Conservation (phyloP, 1,140 invertebrate genomes). For the Papilio glaucus region DNA sequence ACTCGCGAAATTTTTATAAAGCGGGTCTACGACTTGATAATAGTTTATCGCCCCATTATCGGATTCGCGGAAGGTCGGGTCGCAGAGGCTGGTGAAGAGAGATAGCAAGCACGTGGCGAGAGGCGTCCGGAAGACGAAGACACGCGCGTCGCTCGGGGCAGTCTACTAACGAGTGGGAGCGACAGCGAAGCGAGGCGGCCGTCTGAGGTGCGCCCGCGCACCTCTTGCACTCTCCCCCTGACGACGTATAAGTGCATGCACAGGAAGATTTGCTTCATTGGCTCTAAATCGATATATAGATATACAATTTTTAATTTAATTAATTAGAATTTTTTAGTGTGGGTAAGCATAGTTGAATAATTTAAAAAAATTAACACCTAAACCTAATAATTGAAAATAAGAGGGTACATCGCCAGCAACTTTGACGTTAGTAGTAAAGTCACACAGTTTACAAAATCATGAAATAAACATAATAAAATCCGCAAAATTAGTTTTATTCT, state of each 20-base stretch:
- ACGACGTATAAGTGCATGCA: neutral
- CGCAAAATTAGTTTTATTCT: too few relatives aligned
- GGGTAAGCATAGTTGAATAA: too few relatives aligned
- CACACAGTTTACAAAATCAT: too few relatives aligned
- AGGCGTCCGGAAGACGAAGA: constrained; percentile 44
- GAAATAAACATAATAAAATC: too few relatives aligned
- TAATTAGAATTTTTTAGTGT: neutral
- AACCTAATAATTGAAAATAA: too few relatives aligned
- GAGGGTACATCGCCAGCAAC: too few relatives aligned
- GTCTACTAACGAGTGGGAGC: constrained; percentile 56
- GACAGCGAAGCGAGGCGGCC: constrained; percentile 40
- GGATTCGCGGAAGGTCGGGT: constrained; percentile 55
- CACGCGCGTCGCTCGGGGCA: constrained; percentile 58
- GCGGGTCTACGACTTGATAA: constrained; percentile 51
- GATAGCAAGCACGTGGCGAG: constrained; percentile 55
- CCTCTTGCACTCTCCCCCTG: constrained; percentile 40
- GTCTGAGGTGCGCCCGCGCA: constrained; percentile 52
- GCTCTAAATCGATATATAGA: constrained; percentile 29
- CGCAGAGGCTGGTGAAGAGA: constrained; percentile 44
- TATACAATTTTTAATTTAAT: neutral
- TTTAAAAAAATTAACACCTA: too few relatives aligned
- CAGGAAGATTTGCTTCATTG: constrained; percentile 33
- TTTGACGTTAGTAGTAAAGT: too few relatives aligned
- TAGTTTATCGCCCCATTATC: constrained; percentile 67
- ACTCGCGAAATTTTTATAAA: constrained; percentile 59